These are phyloP conservation scores for Palloptera scutellata DNA, from an alignment of 2,888 invertebrate genomes.

Conservation along the genomic window DNA sequence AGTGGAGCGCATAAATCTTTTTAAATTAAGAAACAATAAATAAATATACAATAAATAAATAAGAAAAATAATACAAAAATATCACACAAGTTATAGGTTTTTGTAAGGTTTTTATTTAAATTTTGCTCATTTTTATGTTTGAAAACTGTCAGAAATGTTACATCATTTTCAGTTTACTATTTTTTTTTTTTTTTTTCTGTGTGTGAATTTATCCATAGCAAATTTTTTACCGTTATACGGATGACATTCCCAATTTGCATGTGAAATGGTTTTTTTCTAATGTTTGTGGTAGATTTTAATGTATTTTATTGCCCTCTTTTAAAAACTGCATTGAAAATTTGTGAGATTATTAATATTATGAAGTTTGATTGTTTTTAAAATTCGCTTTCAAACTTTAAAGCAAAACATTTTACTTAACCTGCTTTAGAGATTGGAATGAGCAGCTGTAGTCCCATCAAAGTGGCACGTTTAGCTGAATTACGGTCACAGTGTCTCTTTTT, in stretches of 20 bases:
- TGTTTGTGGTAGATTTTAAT: not conserved
- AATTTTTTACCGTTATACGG: slow-evolving; percentile 27
- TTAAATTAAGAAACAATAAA: not conserved
- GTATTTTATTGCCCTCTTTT: not conserved
- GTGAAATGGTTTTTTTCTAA: slow-evolving; percentile 14
- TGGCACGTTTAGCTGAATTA: too few relatives aligned
- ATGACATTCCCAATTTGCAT: slow-evolving; percentile 34
- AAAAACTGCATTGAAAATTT: not conserved
- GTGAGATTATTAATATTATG: too few relatives aligned
- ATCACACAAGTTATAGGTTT: too few relatives aligned
- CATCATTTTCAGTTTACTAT: slow-evolving; percentile 11
- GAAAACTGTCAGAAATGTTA: slow-evolving; percentile 26
- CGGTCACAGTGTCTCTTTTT: too few relatives aligned
- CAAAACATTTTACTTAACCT: too few relatives aligned
- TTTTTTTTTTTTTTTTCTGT: slow-evolving; percentile 4
- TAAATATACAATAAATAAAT: not conserved
- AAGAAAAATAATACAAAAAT: not conserved
- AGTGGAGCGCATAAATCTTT: not conserved
- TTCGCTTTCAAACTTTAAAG: too few relatives aligned
- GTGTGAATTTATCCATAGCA: slow-evolving; percentile 13
- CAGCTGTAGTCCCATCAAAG: too few relatives aligned
- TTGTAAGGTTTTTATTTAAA: too few relatives aligned
- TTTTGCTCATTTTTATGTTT: slow-evolving; percentile 3
- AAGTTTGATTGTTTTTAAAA: too few relatives aligned
- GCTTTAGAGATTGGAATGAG: too few relatives aligned